Percentiles rank a stretch among this genome's conserved stretches.
Conservation (phyloP, 2,797 vertebrate species). For the Melanotaenia parkinsoni region DNA sequence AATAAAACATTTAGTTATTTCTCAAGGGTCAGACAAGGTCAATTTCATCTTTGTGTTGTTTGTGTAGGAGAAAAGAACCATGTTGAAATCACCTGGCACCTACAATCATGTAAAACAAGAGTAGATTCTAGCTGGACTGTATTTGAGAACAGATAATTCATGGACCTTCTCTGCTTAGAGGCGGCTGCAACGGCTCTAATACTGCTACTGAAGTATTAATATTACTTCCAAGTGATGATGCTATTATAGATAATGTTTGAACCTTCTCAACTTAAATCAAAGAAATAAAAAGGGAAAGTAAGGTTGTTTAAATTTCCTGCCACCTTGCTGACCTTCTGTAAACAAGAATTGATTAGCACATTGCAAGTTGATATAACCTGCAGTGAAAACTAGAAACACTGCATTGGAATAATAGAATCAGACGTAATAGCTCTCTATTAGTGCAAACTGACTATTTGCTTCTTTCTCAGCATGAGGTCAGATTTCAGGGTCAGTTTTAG, state of each 20-base stretch:
- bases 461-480: constrained; percentile 25
- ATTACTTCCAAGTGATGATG: constrained; percentile 9
- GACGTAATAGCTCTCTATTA: constrained; percentile 35
- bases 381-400: constrained; percentile 17
- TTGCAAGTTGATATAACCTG: constrained; percentile 10
- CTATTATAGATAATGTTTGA: background rate
- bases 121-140: background rate
- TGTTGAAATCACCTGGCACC: background rate
- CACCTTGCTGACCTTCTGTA: constrained; percentile 2
- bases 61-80: constrained; percentile 2
- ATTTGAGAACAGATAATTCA: constrained; percentile 4
- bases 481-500: constrained; percentile 25
- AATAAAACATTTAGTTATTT: constrained; percentile 42
- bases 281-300: background rate
- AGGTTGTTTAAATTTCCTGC: constrained; percentile 12
- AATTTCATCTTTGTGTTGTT: constrained; percentile 12
- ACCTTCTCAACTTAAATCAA: background rate
- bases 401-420: constrained; percentile 20
- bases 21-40: constrained; percentile 24
- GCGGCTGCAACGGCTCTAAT: constrained; percentile 3
- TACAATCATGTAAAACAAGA: background rate
- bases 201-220: constrained; percentile 1
- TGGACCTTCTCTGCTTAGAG: background rate
- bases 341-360: constrained; percentile 12
- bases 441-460: constrained; percentile 25